These are phyloP conservation scores for Nylanderia fulva DNA, from an alignment of 1,140 invertebrate genomes.

Conservation along the genomic window DNA sequence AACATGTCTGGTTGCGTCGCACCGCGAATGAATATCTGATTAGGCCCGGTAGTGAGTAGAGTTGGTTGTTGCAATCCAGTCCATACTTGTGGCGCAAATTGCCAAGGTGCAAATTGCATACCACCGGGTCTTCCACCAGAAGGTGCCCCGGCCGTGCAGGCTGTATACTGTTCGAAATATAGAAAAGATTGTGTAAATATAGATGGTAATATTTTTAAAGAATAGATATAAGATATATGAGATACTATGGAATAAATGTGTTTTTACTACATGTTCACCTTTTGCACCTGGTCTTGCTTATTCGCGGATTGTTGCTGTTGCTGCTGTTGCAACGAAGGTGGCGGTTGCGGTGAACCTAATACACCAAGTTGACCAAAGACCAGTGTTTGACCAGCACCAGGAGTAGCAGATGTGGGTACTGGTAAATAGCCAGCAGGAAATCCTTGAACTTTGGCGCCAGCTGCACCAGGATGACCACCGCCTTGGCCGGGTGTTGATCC, in stretches of 20 bases:
- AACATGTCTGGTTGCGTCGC: conserved; percentile 93
- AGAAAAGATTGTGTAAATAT: background rate
- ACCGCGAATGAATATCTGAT: conserved; percentile 94
- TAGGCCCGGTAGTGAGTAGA: conserved; percentile 88
- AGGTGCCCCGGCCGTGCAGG: conserved; percentile 88
- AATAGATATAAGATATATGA: background rate
- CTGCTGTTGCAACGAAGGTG: conserved; percentile 82
- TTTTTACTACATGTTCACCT: conserved; percentile 72
- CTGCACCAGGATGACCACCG: conserved; percentile 89
- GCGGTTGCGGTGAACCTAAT: conserved; percentile 90
- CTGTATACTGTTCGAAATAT: conserved; percentile 83
- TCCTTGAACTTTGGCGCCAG: conserved; percentile 86
- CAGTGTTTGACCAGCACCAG: conserved; percentile 91
- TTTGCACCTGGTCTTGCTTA: conserved; percentile 84
- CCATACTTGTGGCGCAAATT: conserved; percentile 89
- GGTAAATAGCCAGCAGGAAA: conserved; percentile 87
- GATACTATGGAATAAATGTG: background rate
- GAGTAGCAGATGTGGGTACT: conserved; percentile 92
- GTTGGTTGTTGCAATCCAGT: conserved; percentile 89
- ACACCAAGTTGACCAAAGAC: conserved; percentile 93
- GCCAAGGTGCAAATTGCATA: conserved; percentile 88
- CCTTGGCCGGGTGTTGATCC: conserved; percentile 88
- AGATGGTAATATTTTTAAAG: background rate
- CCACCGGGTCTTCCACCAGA: conserved; percentile 87
- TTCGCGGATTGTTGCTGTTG: conserved; percentile 82